phyloP scores from a whole-genome alignment of 30 jellyfish, hydroid and myxozoan species.

The Haliclystus octoradiatus region DNA sequence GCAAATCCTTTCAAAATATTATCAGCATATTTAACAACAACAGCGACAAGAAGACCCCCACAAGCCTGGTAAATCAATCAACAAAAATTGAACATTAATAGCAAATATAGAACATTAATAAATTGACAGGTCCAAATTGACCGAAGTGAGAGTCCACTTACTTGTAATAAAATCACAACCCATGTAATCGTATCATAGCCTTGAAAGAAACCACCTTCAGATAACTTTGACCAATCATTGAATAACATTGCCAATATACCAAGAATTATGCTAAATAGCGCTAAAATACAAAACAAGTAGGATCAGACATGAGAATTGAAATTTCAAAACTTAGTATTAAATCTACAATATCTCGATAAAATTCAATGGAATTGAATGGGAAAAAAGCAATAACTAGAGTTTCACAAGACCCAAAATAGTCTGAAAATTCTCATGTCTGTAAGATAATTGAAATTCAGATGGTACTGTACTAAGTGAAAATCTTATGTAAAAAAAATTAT shows the following conservation, averaged over 20 bases:
- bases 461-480: no score
- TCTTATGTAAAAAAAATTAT: no score
- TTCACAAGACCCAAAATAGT: no score
- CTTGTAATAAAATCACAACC: conserved; percentile 72
- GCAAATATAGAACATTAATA: no score
- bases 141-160: no score
- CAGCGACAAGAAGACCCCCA: conserved; percentile 92
- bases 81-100: no score
- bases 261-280: conserved; percentile 70
- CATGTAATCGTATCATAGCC: conserved; percentile 60
- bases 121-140: no score
- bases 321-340: not conserved
- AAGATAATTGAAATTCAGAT: no score
- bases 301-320: not conserved
- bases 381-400: no score
- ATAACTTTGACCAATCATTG: conserved; percentile 53
- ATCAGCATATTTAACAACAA: conserved; percentile 96
- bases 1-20: conserved; percentile 96
- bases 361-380: not conserved
- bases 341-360: not conserved
- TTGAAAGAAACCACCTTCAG: conserved; percentile 78
- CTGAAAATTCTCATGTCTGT: no score
- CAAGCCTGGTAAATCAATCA: conserved; percentile 50
- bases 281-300: conserved; percentile 22
- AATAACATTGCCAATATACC: conserved; percentile 57